These are phyloP conservation scores for Epiblema foenella DNA, from an alignment of 2,888 invertebrate species.

Conservation along the genomic window DNA sequence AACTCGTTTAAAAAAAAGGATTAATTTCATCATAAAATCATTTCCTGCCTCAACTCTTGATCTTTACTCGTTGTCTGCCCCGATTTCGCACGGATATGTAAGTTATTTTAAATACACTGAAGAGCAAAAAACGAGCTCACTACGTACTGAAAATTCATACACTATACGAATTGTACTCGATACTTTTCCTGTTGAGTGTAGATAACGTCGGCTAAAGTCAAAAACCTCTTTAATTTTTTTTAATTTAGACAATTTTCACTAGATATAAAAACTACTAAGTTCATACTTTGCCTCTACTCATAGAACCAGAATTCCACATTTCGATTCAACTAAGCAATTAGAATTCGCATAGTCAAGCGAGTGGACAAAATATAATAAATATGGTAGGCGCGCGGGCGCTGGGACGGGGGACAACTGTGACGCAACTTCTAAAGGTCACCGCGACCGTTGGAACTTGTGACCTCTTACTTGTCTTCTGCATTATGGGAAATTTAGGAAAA, in stretches of 20 bases:
- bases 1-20: background rate
- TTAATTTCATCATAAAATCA: background rate
- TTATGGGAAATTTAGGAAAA: constrained; percentile 34
- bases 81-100: too few relatives aligned
- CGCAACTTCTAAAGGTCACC: constrained; percentile 39
- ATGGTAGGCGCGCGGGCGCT: constrained; percentile 7
- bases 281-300: background rate
- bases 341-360: constrained; percentile 22
- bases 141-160: background rate
- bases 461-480: constrained; percentile 27
- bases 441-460: constrained; percentile 10
- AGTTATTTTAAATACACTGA: background rate
- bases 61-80: background rate
- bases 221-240: too few relatives aligned
- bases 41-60: too few relatives aligned
- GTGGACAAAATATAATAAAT: constrained; percentile 39
- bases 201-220: too few relatives aligned
- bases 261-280: background rate
- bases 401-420: background rate
- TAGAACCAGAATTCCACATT: constrained; percentile 15
- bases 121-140: background rate
- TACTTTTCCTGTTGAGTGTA: too few relatives aligned
- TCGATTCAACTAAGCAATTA: constrained; percentile 32
- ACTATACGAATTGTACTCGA: too few relatives aligned
- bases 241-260: too few relatives aligned